These are phyloP conservation scores for Zaprionus ghesquierei DNA, from an alignment of 1,140 invertebrate genomes.

Conservation along the genomic window DNA sequence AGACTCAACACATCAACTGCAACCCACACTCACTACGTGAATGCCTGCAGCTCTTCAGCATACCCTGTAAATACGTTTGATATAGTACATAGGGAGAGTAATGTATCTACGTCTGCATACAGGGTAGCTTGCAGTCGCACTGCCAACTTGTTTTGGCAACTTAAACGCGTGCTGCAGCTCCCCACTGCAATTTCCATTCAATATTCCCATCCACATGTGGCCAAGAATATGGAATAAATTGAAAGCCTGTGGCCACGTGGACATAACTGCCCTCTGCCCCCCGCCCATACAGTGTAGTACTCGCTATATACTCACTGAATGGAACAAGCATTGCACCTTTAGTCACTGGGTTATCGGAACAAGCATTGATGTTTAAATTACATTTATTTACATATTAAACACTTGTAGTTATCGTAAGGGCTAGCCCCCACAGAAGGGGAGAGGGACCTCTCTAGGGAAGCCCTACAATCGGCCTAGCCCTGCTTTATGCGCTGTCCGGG, in stretches of 20 bases:
- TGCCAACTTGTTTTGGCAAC: too few species aligned
- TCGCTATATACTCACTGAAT: background rate
- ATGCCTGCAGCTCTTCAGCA: background rate
- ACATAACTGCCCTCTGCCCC: background rate
- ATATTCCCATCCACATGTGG: background rate
- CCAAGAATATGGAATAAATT: background rate
- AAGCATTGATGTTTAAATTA: slow-evolving; percentile 1
- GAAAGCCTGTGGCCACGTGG: background rate
- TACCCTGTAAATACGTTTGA: too few species aligned
- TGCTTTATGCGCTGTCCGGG: background rate
- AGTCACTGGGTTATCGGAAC: slow-evolving; percentile 1
- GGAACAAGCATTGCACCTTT: background rate
- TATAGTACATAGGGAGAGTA: too few species aligned
- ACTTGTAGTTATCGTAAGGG: background rate
- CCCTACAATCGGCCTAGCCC: background rate
- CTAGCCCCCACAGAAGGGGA: too few species aligned
- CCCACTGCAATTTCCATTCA: background rate
- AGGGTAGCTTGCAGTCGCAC: background rate
- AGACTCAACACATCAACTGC: background rate
- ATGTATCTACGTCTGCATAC: background rate
- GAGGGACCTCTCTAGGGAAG: background rate
- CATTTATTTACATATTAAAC: slow-evolving; percentile 30
- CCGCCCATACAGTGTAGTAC: background rate
- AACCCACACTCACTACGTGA: background rate
- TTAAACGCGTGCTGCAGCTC: background rate